Base-by-base conservation (phyloP, 2,797 vertebrate species). In the Gambusia yucatana region DNA sequence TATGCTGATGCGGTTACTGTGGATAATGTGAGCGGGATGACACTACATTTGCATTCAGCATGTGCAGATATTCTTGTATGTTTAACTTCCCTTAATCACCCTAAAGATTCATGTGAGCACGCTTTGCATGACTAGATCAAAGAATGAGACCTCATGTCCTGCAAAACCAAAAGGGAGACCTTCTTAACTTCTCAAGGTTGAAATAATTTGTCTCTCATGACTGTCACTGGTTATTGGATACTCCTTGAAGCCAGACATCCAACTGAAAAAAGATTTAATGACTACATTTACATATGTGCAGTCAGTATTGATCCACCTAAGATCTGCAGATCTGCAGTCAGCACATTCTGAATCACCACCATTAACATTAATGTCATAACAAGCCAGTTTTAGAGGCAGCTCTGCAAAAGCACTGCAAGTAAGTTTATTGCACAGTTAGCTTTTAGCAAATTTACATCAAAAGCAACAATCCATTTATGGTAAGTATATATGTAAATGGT, bases 291-390 rank as follows among this genome's bases (percentile, higher is more conserved):
- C 93, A 93, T 92, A 90, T 78, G 83, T 88, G 81, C 86, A 76
- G 77, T 84, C 82, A 33, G 79, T 92, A 94, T 92, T 82, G 95
- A 95, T 94, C 92, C n/a, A 30, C 33, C 55, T 63, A 30, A 82
- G 82, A 84, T 87, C 73, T 78, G 47, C 17, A 61, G 65, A 48
- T 76, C 57, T 65, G 22, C 82, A 79, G 87, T 94, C 89, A 91
- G 93, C 91, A 91, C 63, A 89, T 92, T 92, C 81, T 79, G 81
- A 94, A 93, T 92, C 87, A 89, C 91, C 77, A 75, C 83, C 85
- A 91, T 93, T 90, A 90, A 91, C 86, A 88, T 91, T 91, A 94
- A 93, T 89, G 86, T 90, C 86, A 91, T 89, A 93, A 93, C 89
- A 90, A 89, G 90, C 83, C 86, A 81, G 63, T 86, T 91, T 89